phyloP scores from a whole-genome alignment of 1,140 invertebrate species.

The Solen grandis region DNA sequence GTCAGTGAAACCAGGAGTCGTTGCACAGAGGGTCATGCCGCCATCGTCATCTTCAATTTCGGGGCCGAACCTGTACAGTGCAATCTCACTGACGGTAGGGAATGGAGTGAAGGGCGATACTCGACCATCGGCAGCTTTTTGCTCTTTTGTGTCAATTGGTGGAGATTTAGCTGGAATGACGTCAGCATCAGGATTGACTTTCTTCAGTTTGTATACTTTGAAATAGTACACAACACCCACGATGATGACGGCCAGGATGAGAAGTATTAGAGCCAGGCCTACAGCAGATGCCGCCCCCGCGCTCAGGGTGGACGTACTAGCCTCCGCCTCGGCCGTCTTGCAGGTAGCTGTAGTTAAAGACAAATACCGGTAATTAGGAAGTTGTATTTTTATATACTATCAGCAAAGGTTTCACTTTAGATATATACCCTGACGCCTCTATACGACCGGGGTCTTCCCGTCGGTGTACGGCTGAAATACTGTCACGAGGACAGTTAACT shows the following conservation, averaged over 20 bases:
- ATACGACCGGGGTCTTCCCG: background rate
- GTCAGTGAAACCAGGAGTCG: conserved; percentile 55
- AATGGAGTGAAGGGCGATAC: conserved; percentile 57
- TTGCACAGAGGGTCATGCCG: conserved; percentile 56
- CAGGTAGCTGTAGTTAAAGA: conserved; percentile 21
- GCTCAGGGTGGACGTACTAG: background rate
- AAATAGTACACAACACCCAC: conserved; percentile 44
- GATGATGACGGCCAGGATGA: conserved; percentile 18
- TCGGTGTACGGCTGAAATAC: background rate
- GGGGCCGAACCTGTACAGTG: conserved; percentile 56
- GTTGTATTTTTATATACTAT: background rate
- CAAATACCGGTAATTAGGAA: background rate
- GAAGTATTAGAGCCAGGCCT: conserved; percentile 22
- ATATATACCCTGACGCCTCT: background rate
- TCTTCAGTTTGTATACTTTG: conserved; percentile 41
- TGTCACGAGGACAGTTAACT: too few relatives aligned
- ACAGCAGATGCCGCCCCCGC: conserved; percentile 49
- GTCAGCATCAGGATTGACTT: conserved; percentile 38
- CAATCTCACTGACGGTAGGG: conserved; percentile 62
- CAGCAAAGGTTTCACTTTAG: background rate
- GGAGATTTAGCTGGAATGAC: conserved; percentile 37
- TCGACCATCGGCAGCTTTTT: conserved; percentile 29
- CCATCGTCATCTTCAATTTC: conserved; percentile 58
- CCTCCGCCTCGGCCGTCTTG: background rate
- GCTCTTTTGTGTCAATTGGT: conserved; percentile 45